Conservation (phyloP, 2,888 invertebrate genomes). For the Tribolium freemani region DNA sequence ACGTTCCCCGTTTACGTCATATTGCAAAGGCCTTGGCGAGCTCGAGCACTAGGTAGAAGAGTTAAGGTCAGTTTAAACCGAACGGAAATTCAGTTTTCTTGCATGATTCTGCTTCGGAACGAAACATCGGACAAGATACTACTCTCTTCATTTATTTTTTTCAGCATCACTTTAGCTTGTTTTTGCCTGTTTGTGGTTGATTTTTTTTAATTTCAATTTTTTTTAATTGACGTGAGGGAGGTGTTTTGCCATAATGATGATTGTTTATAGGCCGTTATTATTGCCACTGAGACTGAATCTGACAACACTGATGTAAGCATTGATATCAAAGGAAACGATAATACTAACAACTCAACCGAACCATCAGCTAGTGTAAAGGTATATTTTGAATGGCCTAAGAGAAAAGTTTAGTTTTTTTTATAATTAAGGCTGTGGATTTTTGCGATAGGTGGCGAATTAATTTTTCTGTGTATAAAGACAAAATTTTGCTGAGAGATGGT, state of each 20-base stretch:
- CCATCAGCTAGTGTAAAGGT: slow-evolving; percentile 59
- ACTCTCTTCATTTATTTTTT: neutral
- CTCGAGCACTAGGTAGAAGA: slow-evolving; percentile 80
- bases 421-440: slow-evolving; percentile 21
- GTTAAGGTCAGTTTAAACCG: slow-evolving; percentile 76
- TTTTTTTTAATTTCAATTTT: slow-evolving; percentile 2
- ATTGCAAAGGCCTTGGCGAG: slow-evolving; percentile 90
- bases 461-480: slow-evolving; percentile 9
- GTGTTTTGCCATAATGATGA: slow-evolving; percentile 41
- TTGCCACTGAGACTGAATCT: slow-evolving; percentile 61
- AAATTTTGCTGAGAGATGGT: slow-evolving; percentile 18
- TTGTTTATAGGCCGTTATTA: slow-evolving; percentile 65
- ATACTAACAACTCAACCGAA: slow-evolving; percentile 57
- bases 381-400: slow-evolving; percentile 39
- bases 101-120: slow-evolving; percentile 21
- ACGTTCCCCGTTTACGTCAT: slow-evolving; percentile 92
- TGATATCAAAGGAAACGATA: slow-evolving; percentile 63
- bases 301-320: slow-evolving; percentile 62
- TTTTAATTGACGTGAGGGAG: slow-evolving; percentile 20
- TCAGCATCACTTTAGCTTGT: slow-evolving; percentile 23
- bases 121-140: neutral
- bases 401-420: neutral
- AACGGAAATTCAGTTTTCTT: slow-evolving; percentile 7
- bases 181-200: slow-evolving; percentile 11
- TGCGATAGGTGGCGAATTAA: slow-evolving; percentile 30